Base-by-base conservation (phyloP, 1,140 invertebrate genomes). In the Drosophila willistoni region DNA sequence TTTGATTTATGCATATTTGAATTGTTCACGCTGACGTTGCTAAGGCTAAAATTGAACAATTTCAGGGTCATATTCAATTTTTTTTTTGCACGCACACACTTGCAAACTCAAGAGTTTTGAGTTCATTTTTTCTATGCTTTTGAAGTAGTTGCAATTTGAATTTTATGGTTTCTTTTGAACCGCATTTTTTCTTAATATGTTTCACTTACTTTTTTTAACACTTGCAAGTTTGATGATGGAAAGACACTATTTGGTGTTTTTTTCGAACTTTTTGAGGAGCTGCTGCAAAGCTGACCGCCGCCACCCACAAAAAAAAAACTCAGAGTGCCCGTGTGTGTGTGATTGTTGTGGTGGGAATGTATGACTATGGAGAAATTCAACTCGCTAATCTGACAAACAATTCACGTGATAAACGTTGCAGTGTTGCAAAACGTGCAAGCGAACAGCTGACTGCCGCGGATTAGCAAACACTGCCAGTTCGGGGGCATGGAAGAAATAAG, bases 231-330 rank as follows among this genome's bases (percentile, higher is more conserved):
- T 61, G 60, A 63, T 64, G 65, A 75, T 77, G 51, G 17, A 73
- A 68, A 72, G 39, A 65, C 65, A 77, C 77, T 64, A 41, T 39
- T 77, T 66, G 33, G 65, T 19, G 74, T 66, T 77, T 77, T 81
- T 14, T 61, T 54, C 61, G 64, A 81, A 47, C 61, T 55, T 73
- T 71, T 67, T 68, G 12, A 51, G 44, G 44, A 51, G 73, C 39
- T 73, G 75, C 76, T 66, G 67, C 64, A 80, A 81, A 89, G 84
- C 61, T 76, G 69, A 84, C 84, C 81, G 83, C 84, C 76, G 78
- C 84, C 85, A 89, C 84, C 85, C 83, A 85, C 83, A 77, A 69
- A 80, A 76, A 60, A 29, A 69, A 69, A 71, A 66, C 60, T 77
- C 77, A 55, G 51, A 66, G 55, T 36, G 68, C 71, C 73, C 61